A percentile compares a stretch with the other conserved stretches of the same genome.
phyloP scores from a whole-genome alignment of 2,797 vertebrate genomes.

The Sciurus vulgaris region DNA sequence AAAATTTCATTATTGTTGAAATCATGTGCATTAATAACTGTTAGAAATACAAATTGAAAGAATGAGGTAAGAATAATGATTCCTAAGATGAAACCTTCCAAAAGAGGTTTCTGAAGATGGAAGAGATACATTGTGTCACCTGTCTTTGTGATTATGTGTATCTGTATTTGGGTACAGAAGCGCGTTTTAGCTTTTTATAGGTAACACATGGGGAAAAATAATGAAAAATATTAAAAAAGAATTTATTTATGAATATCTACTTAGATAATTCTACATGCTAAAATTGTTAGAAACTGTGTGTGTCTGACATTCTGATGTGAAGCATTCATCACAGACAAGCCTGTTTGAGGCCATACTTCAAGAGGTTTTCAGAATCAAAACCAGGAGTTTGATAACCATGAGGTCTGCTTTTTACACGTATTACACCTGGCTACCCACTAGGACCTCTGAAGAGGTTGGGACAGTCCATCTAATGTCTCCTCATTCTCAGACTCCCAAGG shows the following conservation, averaged over 20 bases:
- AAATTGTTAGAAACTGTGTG: neutral
- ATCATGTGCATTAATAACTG: neutral
- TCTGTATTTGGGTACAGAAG: neutral
- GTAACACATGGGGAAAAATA: neutral
- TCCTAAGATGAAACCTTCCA: neutral
- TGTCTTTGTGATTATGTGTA: neutral
- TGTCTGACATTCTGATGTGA: neutral
- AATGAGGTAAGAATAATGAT: neutral
- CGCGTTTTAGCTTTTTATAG: neutral
- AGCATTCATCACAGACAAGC: neutral
- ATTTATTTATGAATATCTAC: neutral
- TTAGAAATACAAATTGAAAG: neutral
- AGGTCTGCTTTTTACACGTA: neutral
- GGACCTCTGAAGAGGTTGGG: neutral
- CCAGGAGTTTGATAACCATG: neutral
- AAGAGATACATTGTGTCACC: neutral
- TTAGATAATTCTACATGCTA: conserved; percentile 9
- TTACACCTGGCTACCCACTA: neutral
- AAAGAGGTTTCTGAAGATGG: neutral
- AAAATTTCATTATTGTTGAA: neutral
- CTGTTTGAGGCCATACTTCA: neutral
- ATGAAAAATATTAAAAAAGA: neutral
- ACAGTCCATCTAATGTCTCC: neutral
- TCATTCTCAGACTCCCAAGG: neutral
- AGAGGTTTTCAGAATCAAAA: neutral